Evolutionary conservation across 2,797 vertebrate genomes (phyloP), one percentile per base, ranked within the genome.

Genomic region (Falco columbarius): DNA sequence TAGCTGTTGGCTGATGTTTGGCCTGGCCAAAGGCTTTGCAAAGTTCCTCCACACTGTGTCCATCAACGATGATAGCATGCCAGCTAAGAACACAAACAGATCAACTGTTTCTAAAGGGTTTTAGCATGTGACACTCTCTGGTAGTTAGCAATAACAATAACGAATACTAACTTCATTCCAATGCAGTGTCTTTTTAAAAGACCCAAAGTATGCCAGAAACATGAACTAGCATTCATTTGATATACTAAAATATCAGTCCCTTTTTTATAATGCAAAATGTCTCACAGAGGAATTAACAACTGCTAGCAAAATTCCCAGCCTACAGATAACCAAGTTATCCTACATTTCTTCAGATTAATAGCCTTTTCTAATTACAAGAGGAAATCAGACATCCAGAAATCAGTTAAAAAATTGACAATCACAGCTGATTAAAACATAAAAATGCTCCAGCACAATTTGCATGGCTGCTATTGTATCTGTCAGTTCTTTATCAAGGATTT

Each of bases 41-140:
- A 77, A 99, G 98, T 96, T 99, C 99, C 77, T 99, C 99, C 96
- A 99, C 98, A 3, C 99, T 99, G 98, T 99, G 99, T 36, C 99
- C 99, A 20, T 99, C 99, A 63, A 99, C 99, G 3, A 99, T 98
- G 89, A 99, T 98, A 59, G 99, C 97, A 26, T 99, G 98, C 99
- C 99, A 99, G 42, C 99, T 99, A 95, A 73, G 59, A 94, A 97
- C 51, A 89, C 85, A 97, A 95, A 96, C 79, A 93, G 87, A 97
- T 93, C 93, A 82, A 80, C 95, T 92, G 61, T 93, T 88, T 95
- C 86, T 91, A 80, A 96, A 94, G 54, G 82, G 76, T 83, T 96
- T 95, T 84, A 89, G 68, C 89, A 79, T 90, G 85, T 75, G 86
- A 96, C 63, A 36, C 36, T 46, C 70, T 93, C 55, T 76, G 67